Conservation (phyloP, 2,113 vertebrate species). For the Nerophis lumbriciformis region DNA sequence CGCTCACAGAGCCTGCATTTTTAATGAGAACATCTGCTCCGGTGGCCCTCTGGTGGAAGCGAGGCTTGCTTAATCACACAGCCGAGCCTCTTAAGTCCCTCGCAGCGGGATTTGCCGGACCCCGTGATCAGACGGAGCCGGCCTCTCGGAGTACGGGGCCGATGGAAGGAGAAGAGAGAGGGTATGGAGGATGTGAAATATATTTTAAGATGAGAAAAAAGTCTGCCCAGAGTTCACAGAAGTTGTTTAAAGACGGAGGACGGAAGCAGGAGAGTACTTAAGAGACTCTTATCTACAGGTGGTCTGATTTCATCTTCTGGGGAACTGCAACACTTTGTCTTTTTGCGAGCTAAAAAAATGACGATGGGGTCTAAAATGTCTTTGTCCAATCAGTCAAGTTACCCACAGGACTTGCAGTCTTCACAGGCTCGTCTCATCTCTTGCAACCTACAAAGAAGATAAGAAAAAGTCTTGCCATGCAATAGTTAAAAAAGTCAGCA, state of each 20-base stretch:
- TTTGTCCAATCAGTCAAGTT: not conserved
- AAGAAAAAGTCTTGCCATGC: not conserved
- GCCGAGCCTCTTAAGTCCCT: constrained; percentile 60
- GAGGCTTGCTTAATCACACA: constrained; percentile 70
- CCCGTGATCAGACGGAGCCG: constrained; percentile 49
- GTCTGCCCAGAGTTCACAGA: constrained; percentile 9
- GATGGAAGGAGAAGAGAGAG: constrained; percentile 21
- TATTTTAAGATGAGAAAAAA: constrained; percentile 25
- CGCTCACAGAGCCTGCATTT: constrained; percentile 78
- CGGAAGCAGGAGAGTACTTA: constrained; percentile 13
- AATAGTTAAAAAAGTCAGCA: no score
- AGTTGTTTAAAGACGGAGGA: constrained; percentile 16
- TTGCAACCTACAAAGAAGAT: not conserved
- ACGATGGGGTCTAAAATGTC: not conserved
- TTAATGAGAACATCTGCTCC: constrained; percentile 86
- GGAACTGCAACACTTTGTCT: not conserved
- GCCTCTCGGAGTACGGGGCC: constrained; percentile 36
- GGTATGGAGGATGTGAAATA: constrained; percentile 23
- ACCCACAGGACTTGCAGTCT: not conserved
- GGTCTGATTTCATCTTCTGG: not conserved
- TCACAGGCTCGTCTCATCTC: not conserved
- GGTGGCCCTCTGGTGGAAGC: constrained; percentile 63
- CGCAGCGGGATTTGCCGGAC: constrained; percentile 64
- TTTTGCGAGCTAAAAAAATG: not conserved
- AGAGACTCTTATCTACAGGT: constrained; percentile 19